A percentile compares a stretch with the other conserved stretches of the same genome.
Evolutionary conservation across 2,888 invertebrate genomes (phyloP).

Genomic region (Andrena bicolor): DNA sequence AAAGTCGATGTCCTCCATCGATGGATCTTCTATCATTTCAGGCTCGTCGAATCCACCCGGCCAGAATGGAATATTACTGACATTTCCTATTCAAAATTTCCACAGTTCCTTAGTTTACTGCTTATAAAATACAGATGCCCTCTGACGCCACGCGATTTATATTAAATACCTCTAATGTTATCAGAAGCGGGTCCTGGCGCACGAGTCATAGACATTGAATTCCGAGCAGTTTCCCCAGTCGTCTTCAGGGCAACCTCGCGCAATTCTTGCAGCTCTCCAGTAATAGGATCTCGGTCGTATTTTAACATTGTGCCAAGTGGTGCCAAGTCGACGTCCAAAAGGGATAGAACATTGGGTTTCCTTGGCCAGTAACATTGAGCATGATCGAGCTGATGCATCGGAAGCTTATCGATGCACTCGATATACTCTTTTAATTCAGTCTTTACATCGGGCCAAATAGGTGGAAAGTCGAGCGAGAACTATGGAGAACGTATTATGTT

Average conservation of each 20-base stretch:
- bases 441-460: constrained; percentile 89
- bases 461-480: constrained; percentile 86
- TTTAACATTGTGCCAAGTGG: constrained; percentile 86
- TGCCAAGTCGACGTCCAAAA: constrained; percentile 86
- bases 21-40: constrained; percentile 82
- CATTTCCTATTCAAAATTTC: constrained; percentile 84
- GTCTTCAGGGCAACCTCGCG: constrained; percentile 87
- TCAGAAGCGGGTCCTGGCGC: constrained; percentile 91
- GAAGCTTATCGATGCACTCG: constrained; percentile 89
- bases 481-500: constrained; percentile 57
- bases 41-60: constrained; percentile 92
- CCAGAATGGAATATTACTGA: constrained; percentile 94
- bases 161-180: constrained; percentile 88
- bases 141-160: too few species aligned
- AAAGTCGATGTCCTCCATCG: constrained; percentile 77
- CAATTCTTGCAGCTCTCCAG: constrained; percentile 91
- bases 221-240: constrained; percentile 89
- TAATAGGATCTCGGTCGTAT: constrained; percentile 90
- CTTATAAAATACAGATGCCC: neutral
- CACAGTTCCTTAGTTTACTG: neutral
- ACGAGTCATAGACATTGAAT: constrained; percentile 92
- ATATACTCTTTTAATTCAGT: constrained; percentile 89
- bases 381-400: constrained; percentile 90
- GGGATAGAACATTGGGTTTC: constrained; percentile 86
- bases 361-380: constrained; percentile 90